Conservation (phyloP, 2,888 invertebrate species). For the Cosmia pyralina region DNA sequence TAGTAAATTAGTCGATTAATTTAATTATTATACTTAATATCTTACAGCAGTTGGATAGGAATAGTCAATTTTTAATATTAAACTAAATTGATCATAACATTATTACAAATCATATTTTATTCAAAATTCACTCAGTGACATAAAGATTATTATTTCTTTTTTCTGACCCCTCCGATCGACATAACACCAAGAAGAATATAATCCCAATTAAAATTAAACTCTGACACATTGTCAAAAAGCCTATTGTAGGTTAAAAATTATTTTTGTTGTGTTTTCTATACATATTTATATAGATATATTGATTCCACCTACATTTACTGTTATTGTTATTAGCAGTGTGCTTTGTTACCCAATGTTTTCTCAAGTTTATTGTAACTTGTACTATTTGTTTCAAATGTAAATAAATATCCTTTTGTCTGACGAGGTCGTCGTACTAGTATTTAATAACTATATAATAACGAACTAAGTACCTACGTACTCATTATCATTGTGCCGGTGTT, state of each 20-base stretch:
- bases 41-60: too few species aligned
- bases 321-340: conserved; percentile 46
- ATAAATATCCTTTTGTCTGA: conserved; percentile 64
- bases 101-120: not conserved
- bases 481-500: conserved; percentile 31
- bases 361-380: conserved; percentile 11
- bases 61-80: not conserved
- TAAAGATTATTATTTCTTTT: not conserved
- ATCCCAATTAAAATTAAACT: conserved; percentile 29
- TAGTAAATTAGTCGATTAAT: conserved; percentile 30
- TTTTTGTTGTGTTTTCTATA: conserved; percentile 7
- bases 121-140: not conserved
- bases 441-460: conserved; percentile 35
- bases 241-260: conserved; percentile 30
- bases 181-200: conserved; percentile 14
- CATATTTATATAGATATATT: conserved; percentile 11
- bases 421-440: conserved; percentile 54
- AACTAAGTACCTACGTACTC: conserved; percentile 5
- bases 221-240: conserved; percentile 37
- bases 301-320: conserved; percentile 6
- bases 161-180: not conserved
- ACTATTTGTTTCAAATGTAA: conserved; percentile 55
- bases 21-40: not conserved
- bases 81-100: too few species aligned
- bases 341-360: conserved; percentile 11